Base-by-base conservation (phyloP, 2,113 vertebrate genomes). In the Phalacrocorax carbo region DNA sequence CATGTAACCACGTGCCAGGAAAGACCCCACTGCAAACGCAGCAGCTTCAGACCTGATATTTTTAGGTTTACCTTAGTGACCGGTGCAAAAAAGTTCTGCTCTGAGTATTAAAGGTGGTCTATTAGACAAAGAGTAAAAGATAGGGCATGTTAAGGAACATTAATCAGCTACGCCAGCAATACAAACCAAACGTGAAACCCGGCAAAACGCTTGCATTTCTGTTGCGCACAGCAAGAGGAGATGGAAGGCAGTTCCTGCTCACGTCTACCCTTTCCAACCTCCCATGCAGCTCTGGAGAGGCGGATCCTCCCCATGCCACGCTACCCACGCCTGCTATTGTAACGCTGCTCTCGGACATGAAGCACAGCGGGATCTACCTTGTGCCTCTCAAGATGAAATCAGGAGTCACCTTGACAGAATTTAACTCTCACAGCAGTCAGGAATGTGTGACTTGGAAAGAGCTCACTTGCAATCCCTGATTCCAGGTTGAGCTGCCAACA, bases 201-300 rank as follows among this genome's bases (percentile, higher is more conserved):
- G 76, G 26, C 8, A n/a, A 40, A 82, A 71, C 46, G 13, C 40
- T 34, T 34, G n/a, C n/a, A 5, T 5, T 65, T 44, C 34, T n/a
- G 30, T 2, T 20, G 48, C 40, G 30, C 1, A 1, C 11, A 66
- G 30, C 8, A 22, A 54, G 52, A 81, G 54, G 30, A 62, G 42
- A 58, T 18, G 42, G 65, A 64, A 77, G 27, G 16, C 64, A 60
- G 9, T 17, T 73, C 60, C 70, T 69, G 6, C 0, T 8, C 32
- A 30, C 36, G 20, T 55, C 57, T 15, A 10, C 42, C 11, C 48
- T n/a, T 71, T 27, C 77, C 68, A 60, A 13, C 7, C 34, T 32
- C 10, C 44, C 23, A 9, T 0, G 1, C 11, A 3, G 60, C 1
- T 79, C 15, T 29, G 54, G 73, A 51, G 48, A 44, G 27, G 11